Percentiles rank a stretch among this genome's conserved stretches.
phyloP scores from a whole-genome alignment of 2,113 vertebrate species.

The Stigmatopora nigra region DNA sequence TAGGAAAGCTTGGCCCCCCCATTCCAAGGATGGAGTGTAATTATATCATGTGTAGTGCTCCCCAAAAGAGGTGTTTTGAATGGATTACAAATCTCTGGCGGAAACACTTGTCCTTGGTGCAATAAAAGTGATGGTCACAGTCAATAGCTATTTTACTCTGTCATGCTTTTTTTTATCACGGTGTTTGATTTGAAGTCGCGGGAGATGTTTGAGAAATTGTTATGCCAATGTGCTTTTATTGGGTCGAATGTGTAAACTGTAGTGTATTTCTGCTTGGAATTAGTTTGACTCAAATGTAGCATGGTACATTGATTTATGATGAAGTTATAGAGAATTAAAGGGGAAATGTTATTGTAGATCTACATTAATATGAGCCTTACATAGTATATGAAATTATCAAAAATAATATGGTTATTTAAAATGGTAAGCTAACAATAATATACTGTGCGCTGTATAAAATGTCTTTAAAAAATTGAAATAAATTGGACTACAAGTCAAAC shows the following conservation, averaged over 20 bases:
- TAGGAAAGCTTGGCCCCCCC: conserved; percentile 16
- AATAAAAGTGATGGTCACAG: conserved; percentile 12
- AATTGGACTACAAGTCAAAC: too few relatives aligned
- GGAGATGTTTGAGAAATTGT: neutral
- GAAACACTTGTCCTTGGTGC: conserved; percentile 14
- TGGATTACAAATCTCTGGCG: conserved; percentile 12
- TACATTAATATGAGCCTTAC: neutral
- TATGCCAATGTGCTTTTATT: neutral
- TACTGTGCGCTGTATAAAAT: too few relatives aligned
- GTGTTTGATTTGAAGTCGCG: neutral
- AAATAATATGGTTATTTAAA: neutral
- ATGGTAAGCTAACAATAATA: too few relatives aligned
- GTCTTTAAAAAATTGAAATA: too few relatives aligned
- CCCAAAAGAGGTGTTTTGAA: conserved; percentile 15
- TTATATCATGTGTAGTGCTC: conserved; percentile 28
- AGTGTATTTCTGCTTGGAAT: neutral
- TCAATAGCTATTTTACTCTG: conserved; percentile 9
- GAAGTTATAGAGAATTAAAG: neutral
- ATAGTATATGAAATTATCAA: neutral
- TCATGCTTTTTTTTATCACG: neutral
- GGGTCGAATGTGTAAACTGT: neutral
- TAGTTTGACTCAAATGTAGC: neutral
- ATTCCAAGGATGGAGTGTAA: conserved; percentile 35
- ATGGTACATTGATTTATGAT: neutral
- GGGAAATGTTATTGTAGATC: neutral